phyloP scores from a whole-genome alignment of 2,888 invertebrate species.

The Torymus texanus region DNA sequence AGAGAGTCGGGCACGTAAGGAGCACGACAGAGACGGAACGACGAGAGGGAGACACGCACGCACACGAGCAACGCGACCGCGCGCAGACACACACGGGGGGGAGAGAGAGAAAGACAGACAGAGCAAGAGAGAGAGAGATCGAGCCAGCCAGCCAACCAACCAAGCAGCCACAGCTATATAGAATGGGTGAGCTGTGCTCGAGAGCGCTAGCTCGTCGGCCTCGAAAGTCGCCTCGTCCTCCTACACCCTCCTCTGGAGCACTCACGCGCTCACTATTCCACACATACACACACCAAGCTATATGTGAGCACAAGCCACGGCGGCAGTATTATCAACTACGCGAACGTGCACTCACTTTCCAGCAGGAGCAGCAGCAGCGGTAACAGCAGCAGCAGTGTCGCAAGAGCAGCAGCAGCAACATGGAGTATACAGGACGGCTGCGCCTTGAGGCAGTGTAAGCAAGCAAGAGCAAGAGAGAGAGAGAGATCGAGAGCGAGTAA shows the following conservation, averaged over 20 bases:
- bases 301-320: background rate
- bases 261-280: background rate
- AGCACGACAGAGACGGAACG: background rate
- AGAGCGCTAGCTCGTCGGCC: conserved; percentile 2
- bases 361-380: conserved; percentile 60
- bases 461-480: background rate
- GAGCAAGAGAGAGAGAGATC: conserved; percentile 23
- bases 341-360: conserved; percentile 25
- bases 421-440: conserved; percentile 69
- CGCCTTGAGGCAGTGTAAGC: conserved; percentile 66
- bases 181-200: no score
- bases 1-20: conserved; percentile 6
- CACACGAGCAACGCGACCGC: conserved; percentile 38
- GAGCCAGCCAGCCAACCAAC: no score
- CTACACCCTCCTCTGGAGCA: background rate
- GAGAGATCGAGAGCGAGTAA: no score
- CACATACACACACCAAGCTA: background rate
- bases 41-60: conserved; percentile 10
- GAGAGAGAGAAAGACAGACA: conserved; percentile 12
- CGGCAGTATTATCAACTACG: background rate
- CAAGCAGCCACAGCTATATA: no score
- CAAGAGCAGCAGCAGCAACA: conserved; percentile 67
- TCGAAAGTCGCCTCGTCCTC: conserved; percentile 53
- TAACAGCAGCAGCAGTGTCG: conserved; percentile 25
- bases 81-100: conserved; percentile 5